phyloP scores from a whole-genome alignment of 2,113 vertebrate genomes.

The Cyprinodon brontotheroides region DNA sequence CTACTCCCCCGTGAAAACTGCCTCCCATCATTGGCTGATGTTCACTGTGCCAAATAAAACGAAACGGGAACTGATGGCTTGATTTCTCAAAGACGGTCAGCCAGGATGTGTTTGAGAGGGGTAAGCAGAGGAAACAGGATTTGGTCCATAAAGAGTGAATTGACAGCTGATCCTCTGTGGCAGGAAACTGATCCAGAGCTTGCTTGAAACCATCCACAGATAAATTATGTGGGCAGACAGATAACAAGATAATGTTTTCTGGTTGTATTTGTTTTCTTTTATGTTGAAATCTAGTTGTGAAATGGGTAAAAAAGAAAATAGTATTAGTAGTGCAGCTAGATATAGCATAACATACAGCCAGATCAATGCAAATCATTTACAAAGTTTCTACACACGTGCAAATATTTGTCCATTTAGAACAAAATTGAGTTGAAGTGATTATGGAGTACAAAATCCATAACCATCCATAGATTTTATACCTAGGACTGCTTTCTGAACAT shows the following conservation, averaged over 20 bases:
- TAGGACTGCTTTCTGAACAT: too few relatives aligned
- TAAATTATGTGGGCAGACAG: neutral
- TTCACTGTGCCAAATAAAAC: slow-evolving; percentile 8
- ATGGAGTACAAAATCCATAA: too few relatives aligned
- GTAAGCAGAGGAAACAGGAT: slow-evolving; percentile 10
- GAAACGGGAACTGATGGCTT: slow-evolving; percentile 17
- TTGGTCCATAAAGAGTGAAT: slow-evolving; percentile 20
- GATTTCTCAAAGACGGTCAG: slow-evolving; percentile 19
- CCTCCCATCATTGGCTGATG: slow-evolving; percentile 32
- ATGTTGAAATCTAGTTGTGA: neutral
- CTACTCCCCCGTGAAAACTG: slow-evolving; percentile 2
- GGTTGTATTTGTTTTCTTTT: neutral
- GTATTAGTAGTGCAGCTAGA: neutral
- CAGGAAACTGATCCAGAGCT: slow-evolving; percentile 8
- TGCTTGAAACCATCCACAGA: slow-evolving; percentile 1
- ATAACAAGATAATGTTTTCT: neutral
- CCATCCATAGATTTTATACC: too few relatives aligned
- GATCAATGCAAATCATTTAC: too few relatives aligned
- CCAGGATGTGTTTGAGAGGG: neutral
- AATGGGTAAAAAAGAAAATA: neutral
- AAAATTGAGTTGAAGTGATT: too few relatives aligned
- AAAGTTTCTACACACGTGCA: too few relatives aligned
- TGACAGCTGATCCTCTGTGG: slow-evolving; percentile 7
- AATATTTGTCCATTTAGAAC: too few relatives aligned
- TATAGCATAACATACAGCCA: too few relatives aligned